Evolutionary conservation across 2,113 vertebrate species (phyloP).

Genomic region (Platysternon megacephalum): DNA sequence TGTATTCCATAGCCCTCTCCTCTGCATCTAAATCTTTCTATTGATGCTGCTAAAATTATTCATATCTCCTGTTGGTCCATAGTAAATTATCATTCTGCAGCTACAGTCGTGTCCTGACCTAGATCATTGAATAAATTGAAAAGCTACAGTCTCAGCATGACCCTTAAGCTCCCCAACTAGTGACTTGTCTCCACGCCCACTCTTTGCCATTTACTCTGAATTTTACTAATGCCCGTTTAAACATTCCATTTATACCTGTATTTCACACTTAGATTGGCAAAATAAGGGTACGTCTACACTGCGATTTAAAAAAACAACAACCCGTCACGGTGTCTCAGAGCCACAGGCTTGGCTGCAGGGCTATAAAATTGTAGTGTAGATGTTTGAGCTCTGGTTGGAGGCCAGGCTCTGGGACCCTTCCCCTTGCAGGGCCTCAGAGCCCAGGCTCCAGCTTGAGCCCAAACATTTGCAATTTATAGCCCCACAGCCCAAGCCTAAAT

Average conservation of each 20-base stretch:
- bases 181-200: not conserved
- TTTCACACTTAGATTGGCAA: not conserved
- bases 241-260: not conserved
- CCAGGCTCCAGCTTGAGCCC: not conserved
- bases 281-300: not conserved
- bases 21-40: not conserved
- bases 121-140: not conserved
- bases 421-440: not conserved
- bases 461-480: not conserved
- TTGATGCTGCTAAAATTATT: not conserved
- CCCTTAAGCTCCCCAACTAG: not conserved
- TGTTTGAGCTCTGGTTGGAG: not conserved
- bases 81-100: not conserved
- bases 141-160: not conserved
- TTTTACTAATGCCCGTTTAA: not conserved
- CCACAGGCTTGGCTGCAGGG: not conserved
- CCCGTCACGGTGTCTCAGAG: not conserved
- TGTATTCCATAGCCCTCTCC: not conserved
- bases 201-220: not conserved
- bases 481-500: not conserved
- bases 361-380: not conserved
- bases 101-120: not conserved
- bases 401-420: not conserved
- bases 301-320: not conserved
- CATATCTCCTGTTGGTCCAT: not conserved